Conservation (phyloP, 1,140 invertebrate species). For the Ceratina australensis region DNA sequence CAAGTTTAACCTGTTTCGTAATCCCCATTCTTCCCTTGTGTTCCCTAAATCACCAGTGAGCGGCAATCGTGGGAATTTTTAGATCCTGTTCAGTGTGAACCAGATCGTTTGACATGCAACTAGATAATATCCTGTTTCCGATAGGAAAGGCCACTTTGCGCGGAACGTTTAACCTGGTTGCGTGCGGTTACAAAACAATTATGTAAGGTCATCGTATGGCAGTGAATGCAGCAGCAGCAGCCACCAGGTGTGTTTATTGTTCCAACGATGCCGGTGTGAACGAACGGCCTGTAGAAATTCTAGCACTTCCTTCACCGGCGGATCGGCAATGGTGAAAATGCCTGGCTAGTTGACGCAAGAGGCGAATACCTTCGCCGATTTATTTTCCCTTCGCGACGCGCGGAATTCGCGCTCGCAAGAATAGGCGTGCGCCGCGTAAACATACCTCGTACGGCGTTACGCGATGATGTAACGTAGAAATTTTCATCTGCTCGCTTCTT, state of each 20-base stretch:
- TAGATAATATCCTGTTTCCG: slow-evolving; percentile 30
- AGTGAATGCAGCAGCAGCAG: slow-evolving; percentile 56
- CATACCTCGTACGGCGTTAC: background rate
- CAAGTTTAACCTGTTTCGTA: background rate
- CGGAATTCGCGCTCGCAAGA: slow-evolving; percentile 13
- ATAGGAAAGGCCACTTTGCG: slow-evolving; percentile 17
- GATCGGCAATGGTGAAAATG: slow-evolving; percentile 39
- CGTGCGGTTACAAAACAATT: slow-evolving; percentile 54
- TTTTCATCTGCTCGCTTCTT: background rate
- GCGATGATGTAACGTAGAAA: slow-evolving; percentile 10
- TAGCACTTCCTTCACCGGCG: slow-evolving; percentile 40
- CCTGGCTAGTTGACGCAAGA: slow-evolving; percentile 39
- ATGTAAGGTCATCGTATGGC: slow-evolving; percentile 58
- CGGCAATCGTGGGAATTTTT: too few species aligned
- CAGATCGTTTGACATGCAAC: background rate
- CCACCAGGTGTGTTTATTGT: slow-evolving; percentile 43
- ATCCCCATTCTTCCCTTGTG: background rate
- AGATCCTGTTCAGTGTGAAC: background rate
- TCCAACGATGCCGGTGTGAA: slow-evolving; percentile 8
- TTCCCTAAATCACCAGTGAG: background rate
- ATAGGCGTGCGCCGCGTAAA: slow-evolving; percentile 17
- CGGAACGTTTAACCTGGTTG: slow-evolving; percentile 23
- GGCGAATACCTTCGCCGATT: background rate
- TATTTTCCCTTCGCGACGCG: background rate
- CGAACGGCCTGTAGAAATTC: slow-evolving; percentile 4